A percentile compares a stretch with the other conserved stretches of the same genome.
Conservation (phyloP, 2,888 invertebrate species). For the Clepsis dumicolana region DNA sequence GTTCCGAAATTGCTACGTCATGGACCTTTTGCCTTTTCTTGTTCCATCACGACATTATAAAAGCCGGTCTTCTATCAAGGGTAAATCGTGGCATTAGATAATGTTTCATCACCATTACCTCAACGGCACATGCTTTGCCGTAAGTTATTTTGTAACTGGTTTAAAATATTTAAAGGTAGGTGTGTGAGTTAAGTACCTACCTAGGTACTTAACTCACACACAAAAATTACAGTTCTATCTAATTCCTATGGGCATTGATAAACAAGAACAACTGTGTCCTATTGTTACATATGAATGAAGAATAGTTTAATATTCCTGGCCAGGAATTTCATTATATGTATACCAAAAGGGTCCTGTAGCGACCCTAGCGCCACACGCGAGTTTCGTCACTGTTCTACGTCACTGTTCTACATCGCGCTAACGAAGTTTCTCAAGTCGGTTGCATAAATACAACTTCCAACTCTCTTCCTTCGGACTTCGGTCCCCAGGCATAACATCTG, state of each 20-base stretch:
- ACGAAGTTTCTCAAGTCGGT: no score
- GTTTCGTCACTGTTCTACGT: no score
- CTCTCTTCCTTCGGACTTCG: no score
- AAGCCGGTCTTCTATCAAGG: neutral
- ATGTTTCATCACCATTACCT: neutral
- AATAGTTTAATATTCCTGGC: neutral
- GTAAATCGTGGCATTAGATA: neutral
- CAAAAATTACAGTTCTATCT: no score
- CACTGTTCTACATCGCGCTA: no score
- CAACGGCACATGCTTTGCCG: neutral
- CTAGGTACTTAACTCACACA: no score
- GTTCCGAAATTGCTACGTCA: slow-evolving; percentile 70
- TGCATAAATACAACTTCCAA: no score
- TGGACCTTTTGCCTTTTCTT: slow-evolving; percentile 63
- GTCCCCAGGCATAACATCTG: no score
- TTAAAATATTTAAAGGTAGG: no score
- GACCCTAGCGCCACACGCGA: no score
- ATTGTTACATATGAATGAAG: neutral
- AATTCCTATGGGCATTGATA: neutral
- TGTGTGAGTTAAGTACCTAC: no score
- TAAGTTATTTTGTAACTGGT: no score
- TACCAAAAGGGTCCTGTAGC: neutral
- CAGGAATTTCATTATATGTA: neutral
- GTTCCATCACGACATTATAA: slow-evolving; percentile 58
- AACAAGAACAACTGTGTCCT: neutral